These are phyloP conservation scores for Cheilinus undulatus DNA, from an alignment of 2,113 vertebrate genomes.

Conservation along the genomic window DNA sequence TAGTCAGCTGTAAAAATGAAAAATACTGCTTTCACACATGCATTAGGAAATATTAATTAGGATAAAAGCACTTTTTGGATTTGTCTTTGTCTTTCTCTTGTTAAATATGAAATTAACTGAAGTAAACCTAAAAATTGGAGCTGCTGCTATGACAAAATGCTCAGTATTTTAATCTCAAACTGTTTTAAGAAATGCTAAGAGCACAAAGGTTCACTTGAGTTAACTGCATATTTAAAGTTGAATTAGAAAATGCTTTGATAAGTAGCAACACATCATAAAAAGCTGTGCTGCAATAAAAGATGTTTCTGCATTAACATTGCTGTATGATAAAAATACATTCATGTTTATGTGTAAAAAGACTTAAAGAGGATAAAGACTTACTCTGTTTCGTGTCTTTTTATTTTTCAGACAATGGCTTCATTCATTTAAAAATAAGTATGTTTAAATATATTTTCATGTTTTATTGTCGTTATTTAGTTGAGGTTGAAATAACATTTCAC, in stretches of 20 bases:
- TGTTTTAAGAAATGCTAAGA: not conserved
- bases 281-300: conserved; percentile 30
- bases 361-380: conserved; percentile 23
- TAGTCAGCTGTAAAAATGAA: conserved; percentile 43
- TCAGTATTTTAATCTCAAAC: conserved; percentile 18
- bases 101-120: conserved; percentile 34
- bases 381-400: conserved; percentile 6
- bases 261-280: conserved; percentile 10
- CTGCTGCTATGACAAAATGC: not conserved
- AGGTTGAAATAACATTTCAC: conserved; percentile 19
- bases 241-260: conserved; percentile 16
- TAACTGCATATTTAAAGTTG: conserved; percentile 36
- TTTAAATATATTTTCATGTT: conserved; percentile 41
- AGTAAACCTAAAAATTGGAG: not conserved
- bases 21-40: conserved; percentile 50
- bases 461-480: conserved; percentile 13
- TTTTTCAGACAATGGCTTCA: too few relatives aligned
- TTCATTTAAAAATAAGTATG: not conserved
- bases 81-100: not conserved
- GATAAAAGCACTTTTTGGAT: not conserved
- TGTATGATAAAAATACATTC: conserved; percentile 24
- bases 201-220: conserved; percentile 31
- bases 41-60: conserved; percentile 21
- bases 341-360: not conserved
- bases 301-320: conserved; percentile 41